Conservation (phyloP, 2,113 vertebrate genomes). For the Otis tarda region DNA sequence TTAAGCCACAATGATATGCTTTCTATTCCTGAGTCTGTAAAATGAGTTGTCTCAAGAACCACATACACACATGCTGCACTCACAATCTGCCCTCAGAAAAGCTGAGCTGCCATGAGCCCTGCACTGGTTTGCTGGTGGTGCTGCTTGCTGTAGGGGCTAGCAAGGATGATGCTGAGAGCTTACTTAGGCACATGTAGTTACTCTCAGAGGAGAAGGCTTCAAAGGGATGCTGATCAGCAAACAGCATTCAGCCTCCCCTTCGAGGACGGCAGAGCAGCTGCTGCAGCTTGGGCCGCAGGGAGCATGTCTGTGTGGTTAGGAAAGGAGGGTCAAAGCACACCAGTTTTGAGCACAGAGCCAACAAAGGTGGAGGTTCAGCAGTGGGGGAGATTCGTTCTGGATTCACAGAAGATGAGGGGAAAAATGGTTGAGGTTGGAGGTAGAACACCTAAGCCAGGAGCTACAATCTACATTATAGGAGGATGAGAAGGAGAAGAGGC, state of each 20-base stretch:
- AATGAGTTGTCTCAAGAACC: background rate
- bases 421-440: background rate
- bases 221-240: background rate
- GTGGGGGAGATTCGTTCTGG: background rate
- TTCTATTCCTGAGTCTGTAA: constrained; percentile 19
- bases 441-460: background rate
- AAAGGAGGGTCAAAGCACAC: background rate
- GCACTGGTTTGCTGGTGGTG: background rate
- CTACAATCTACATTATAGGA: background rate
- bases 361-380: background rate
- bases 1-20: constrained; percentile 30
- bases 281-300: background rate
- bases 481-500: background rate
- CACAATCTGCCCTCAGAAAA: background rate
- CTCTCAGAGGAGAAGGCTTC: background rate
- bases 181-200: background rate
- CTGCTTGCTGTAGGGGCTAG: background rate
- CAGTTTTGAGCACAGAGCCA: background rate
- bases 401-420: background rate
- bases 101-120: background rate
- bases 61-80: background rate
- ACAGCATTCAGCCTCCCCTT: background rate
- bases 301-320: fast-evolving
- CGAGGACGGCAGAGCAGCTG: background rate
- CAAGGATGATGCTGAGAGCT: background rate